Evolutionary conservation across 2,113 vertebrate genomes (phyloP).

Genomic region (Gobius niger): DNA sequence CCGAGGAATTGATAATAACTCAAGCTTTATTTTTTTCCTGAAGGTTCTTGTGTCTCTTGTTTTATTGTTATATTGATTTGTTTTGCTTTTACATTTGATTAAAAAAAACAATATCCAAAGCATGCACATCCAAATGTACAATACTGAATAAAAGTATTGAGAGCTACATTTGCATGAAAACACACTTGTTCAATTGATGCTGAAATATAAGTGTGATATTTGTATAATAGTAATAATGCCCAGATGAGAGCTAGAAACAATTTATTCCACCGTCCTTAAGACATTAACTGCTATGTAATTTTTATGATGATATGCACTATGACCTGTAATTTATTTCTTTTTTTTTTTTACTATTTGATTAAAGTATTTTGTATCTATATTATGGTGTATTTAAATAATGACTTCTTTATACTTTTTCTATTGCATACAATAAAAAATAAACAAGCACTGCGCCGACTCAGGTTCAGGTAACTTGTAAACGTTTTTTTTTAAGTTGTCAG

Average conservation of each 20-base stretch:
- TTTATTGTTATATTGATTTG: too few species aligned
- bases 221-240: too few species aligned
- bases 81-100: constrained; percentile 35
- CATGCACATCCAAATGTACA: constrained; percentile 44
- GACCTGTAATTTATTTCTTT: constrained; percentile 49
- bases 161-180: constrained; percentile 44
- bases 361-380: constrained; percentile 74
- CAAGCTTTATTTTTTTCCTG: constrained; percentile 27
- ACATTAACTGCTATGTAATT: constrained; percentile 17
- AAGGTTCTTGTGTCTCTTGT: constrained; percentile 23
- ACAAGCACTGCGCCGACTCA: too few species aligned
- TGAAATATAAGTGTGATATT: neutral
- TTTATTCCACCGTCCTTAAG: too few species aligned
- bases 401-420: too few species aligned
- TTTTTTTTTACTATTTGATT: constrained; percentile 61
- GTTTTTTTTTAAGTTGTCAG: too few species aligned
- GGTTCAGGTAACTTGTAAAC: too few species aligned
- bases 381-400: neutral
- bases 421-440: too few species aligned
- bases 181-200: constrained; percentile 2
- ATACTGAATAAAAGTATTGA: constrained; percentile 20
- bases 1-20: constrained; percentile 30
- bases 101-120: constrained; percentile 63
- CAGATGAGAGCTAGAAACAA: too few species aligned
- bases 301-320: constrained; percentile 45